Conservation (phyloP, 2,113 vertebrate species). For the Verasper variegatus region DNA sequence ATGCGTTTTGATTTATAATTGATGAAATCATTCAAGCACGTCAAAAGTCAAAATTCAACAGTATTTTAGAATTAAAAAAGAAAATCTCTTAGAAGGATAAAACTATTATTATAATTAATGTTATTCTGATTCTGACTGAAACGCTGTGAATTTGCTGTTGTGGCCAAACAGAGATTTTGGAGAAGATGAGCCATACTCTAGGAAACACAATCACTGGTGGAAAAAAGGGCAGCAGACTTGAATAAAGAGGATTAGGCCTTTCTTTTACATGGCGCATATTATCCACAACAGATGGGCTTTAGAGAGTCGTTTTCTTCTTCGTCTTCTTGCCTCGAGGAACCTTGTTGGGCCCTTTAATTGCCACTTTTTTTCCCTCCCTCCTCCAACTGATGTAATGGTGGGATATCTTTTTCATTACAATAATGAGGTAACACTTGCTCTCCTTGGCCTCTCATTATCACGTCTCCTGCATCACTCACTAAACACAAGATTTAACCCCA, state of each 20-base stretch:
- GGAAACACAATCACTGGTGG: constrained; percentile 56
- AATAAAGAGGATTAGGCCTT: constrained; percentile 83
- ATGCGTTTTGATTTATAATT: no score
- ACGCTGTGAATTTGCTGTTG: constrained; percentile 2
- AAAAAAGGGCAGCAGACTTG: constrained; percentile 77
- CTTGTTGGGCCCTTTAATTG: constrained; percentile 95
- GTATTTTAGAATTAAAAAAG: neutral
- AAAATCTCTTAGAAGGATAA: neutral
- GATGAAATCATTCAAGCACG: no score
- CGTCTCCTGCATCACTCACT: constrained; percentile 85
- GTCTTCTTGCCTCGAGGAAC: constrained; percentile 87
- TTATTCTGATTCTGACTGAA: neutral
- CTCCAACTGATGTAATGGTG: constrained; percentile 89
- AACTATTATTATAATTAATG: neutral
- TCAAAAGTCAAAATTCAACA: no score
- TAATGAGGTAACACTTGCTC: constrained; percentile 98
- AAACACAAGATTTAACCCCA: constrained; percentile 76
- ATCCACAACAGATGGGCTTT: constrained; percentile 87
- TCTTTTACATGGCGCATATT: constrained; percentile 85
- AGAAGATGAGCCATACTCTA: constrained; percentile 44
- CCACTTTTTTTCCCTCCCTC: constrained; percentile 84
- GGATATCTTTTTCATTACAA: constrained; percentile 98
- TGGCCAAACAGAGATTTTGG: constrained; percentile 13
- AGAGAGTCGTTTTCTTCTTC: constrained; percentile 88
- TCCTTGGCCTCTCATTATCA: constrained; percentile 97